Base-by-base conservation (phyloP, 2,113 vertebrate genomes). In the Syngnathus typhle region DNA sequence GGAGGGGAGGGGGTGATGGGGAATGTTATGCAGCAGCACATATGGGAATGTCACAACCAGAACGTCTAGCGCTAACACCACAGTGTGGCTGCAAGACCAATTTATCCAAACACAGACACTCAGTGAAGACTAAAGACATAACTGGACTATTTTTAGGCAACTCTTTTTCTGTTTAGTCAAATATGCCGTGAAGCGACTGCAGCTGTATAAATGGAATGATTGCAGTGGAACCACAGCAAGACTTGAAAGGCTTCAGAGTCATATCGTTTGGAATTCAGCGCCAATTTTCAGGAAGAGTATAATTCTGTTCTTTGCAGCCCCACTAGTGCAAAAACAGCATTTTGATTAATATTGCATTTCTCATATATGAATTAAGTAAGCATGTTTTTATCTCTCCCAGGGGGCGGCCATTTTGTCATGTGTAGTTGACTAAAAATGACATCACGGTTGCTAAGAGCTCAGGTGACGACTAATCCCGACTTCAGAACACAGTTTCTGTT, bases 21-120 rank as follows among this genome's bases (percentile, higher is more conserved):
- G 74, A 76, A 63, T 64, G 76, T 62, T 39, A 66, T 68, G 56
- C 58, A 47, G 70, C 47, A 65, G 67, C 69, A 72, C 80, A 80
- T 83, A 75, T 82, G 82, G 74, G 58, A 82, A 81, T 84, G 73
- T 78, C 79, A 82, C 86, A 78, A 88, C 73, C 74, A 65, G 74
- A 78, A 69, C 55, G 23, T 44, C 79, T 62, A 19, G 61, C 65
- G 58, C 66, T 64, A n/a, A 64, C 27, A 46, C 54, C 37, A 43
- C 32, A 64, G 62, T 37, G 23, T 62, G 38, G 51, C 55, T 44
- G 58, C 46, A 47, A 51, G 46, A 49, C 23, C 46, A 65, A n/a
- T 51, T 65, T n/a, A 65, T 37, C 43, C 51, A 74, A 63, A 68
- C 61, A 68, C 46, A 69, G 70, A 56, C 56, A 43, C 18, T 38